phyloP scores from a whole-genome alignment of 2,113 vertebrate species.

The Gulo gulo region DNA sequence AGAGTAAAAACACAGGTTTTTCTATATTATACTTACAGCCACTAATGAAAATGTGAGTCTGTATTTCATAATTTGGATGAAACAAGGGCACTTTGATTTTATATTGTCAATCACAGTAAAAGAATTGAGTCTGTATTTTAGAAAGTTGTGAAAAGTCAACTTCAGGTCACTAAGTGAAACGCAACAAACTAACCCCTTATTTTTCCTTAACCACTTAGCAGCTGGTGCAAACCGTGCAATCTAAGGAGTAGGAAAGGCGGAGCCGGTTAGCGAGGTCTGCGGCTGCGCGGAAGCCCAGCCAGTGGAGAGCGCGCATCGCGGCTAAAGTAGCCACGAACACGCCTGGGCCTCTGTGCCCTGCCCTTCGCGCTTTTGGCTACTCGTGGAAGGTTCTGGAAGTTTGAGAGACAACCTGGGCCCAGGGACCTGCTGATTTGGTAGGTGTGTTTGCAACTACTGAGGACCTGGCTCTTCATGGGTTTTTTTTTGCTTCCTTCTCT shows the following conservation, averaged over 20 bases:
- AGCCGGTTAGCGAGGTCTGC: background rate
- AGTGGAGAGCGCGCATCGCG: accelerated
- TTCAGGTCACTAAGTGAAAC: background rate
- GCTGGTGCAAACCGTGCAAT: accelerated
- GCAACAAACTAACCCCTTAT: background rate
- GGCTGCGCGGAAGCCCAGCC: background rate
- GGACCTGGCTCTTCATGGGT: too few relatives aligned
- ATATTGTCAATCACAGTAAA: background rate
- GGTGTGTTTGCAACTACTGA: background rate
- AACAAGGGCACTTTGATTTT: background rate
- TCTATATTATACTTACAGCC: background rate
- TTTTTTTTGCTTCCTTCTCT: background rate
- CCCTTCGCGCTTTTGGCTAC: accelerated
- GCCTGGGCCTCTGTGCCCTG: accelerated
- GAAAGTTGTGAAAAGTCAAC: background rate
- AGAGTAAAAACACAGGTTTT: background rate
- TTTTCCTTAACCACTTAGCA: too few relatives aligned
- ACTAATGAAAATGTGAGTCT: background rate
- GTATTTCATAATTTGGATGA: background rate
- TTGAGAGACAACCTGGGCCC: accelerated
- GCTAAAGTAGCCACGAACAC: accelerated
- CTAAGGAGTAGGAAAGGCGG: accelerated
- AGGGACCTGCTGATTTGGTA: background rate
- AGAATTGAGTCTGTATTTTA: background rate
- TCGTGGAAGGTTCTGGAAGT: background rate